These are phyloP conservation scores for Eulacestoma nigropectus DNA, from an alignment of 2,113 vertebrate species.

Conservation along the genomic window DNA sequence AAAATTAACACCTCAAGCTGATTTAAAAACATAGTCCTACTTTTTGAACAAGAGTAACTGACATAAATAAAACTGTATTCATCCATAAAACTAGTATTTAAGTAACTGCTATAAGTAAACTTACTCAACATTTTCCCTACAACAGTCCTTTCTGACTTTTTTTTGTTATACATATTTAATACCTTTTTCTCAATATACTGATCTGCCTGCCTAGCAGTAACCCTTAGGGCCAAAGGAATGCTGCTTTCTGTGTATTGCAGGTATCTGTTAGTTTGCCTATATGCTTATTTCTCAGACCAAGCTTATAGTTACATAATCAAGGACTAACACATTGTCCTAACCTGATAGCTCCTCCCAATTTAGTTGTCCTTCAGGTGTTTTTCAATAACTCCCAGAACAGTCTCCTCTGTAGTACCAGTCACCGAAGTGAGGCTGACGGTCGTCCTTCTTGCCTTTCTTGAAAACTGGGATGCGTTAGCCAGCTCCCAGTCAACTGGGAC, in stretches of 20 bases:
- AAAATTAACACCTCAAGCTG: background rate
- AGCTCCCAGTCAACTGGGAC: background rate
- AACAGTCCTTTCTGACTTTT: background rate
- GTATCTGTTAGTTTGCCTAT: background rate
- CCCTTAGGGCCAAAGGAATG: background rate
- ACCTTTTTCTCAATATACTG: background rate
- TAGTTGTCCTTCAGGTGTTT: background rate
- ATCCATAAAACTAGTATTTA: background rate
- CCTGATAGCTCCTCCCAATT: background rate
- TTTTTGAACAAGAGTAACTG: background rate
- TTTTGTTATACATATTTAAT: background rate
- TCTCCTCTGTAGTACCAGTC: background rate
- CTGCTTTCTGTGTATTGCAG: background rate
- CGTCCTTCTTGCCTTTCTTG: background rate
- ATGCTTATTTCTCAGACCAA: background rate
- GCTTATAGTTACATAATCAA: background rate
- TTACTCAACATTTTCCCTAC: background rate
- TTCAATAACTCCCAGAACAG: background rate
- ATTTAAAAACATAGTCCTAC: background rate
- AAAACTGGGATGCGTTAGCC: background rate
- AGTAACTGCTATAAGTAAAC: background rate
- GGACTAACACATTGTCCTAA: background rate
- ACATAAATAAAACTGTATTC: background rate
- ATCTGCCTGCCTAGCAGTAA: background rate
- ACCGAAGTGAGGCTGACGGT: background rate